phyloP scores from a whole-genome alignment of 2,113 vertebrate species.

The Podarcis raffonei region DNA sequence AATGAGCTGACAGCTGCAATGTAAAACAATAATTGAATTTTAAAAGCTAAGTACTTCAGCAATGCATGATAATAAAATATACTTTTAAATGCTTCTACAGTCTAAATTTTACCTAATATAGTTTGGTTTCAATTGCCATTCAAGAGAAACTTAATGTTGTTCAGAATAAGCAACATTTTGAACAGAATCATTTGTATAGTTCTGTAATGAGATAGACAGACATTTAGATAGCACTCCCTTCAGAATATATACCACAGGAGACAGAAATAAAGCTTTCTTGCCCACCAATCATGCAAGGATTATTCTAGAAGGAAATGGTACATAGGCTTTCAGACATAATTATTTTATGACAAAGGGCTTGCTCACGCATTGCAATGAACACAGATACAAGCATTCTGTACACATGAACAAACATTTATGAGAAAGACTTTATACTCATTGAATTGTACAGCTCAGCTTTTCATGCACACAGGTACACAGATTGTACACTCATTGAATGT shows the following conservation, averaged over 20 bases:
- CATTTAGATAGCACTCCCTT: conserved; percentile 11
- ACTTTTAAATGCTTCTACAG: conserved; percentile 54
- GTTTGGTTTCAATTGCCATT: conserved; percentile 62
- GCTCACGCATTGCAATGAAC: too few relatives aligned
- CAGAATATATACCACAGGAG: conserved; percentile 18
- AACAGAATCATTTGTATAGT: conserved; percentile 24
- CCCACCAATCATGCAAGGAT: too few relatives aligned
- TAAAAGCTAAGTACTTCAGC: conserved; percentile 53
- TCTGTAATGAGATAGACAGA: conserved; percentile 16
- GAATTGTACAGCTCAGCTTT: too few relatives aligned
- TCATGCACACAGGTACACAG: too few relatives aligned
- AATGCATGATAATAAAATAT: conserved; percentile 63
- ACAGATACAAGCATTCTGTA: too few relatives aligned
- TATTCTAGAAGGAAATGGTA: too few relatives aligned
- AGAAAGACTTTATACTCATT: too few relatives aligned
- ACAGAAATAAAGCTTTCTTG: too few relatives aligned
- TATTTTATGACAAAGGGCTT: too few relatives aligned
- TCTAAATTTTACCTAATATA: conserved; percentile 61
- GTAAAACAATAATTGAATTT: conserved; percentile 65
- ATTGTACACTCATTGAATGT: too few relatives aligned
- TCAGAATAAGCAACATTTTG: conserved; percentile 39
- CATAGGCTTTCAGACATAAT: too few relatives aligned
- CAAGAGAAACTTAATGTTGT: conserved; percentile 49
- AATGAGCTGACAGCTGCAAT: conserved; percentile 50
- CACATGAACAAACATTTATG: too few relatives aligned